Conservation (phyloP, 2,113 vertebrate genomes). For the Neoarius graeffei region DNA sequence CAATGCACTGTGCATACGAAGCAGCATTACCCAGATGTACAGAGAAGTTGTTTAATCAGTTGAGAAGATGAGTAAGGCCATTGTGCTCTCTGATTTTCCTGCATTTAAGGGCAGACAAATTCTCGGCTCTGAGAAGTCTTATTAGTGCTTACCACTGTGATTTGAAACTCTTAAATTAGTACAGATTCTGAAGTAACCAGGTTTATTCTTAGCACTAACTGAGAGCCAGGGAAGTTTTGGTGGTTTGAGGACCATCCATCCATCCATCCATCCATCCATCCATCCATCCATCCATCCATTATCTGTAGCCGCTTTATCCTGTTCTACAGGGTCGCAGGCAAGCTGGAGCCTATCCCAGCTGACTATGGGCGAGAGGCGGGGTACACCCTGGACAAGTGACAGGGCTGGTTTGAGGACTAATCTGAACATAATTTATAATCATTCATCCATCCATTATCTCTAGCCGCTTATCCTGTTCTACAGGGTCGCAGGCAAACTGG, state of each 20-base stretch:
- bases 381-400: no score
- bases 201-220: conserved; percentile 18
- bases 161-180: conserved; percentile 48
- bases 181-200: conserved; percentile 36
- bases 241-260: conserved; percentile 28
- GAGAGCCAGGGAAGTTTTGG: conserved; percentile 38
- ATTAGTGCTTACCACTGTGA: conserved; percentile 68
- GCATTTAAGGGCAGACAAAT: conserved; percentile 52
- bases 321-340: no score
- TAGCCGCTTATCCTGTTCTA: no score
- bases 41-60: conserved; percentile 41
- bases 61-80: conserved; percentile 25
- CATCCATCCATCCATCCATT: no score
- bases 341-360: no score
- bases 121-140: conserved; percentile 67
- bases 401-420: conserved; percentile 1
- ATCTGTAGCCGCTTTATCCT: no score
- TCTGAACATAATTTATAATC: neutral
- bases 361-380: no score
- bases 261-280: neutral
- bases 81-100: conserved; percentile 28
- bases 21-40: conserved; percentile 22
- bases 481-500: no score
- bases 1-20: conserved; percentile 27
- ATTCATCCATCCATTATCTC: no score